A percentile compares a stretch with the other conserved stretches of the same genome.
These are phyloP conservation scores for Amniataba percoides DNA, from an alignment of 2,797 vertebrate species.

Conservation along the genomic window DNA sequence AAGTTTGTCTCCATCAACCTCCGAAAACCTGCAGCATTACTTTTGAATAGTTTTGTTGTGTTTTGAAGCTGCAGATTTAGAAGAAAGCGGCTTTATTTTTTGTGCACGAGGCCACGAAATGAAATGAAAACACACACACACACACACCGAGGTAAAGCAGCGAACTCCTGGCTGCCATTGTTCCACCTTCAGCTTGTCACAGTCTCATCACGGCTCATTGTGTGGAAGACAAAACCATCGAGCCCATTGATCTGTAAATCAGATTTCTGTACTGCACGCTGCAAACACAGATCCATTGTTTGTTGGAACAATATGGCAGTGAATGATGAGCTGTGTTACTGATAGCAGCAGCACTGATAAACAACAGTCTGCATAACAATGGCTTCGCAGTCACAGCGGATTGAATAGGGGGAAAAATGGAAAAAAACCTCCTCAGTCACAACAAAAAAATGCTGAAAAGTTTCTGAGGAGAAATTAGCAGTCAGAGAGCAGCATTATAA, in stretches of 20 bases:
- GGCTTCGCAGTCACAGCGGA: conserved; percentile 36
- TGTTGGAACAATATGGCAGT: conserved; percentile 70
- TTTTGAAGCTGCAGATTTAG: conserved; percentile 17
- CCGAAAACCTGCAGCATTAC: not conserved
- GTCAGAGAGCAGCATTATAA: conserved; percentile 70
- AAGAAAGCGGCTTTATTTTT: conserved; percentile 33
- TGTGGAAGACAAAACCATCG: conserved; percentile 62
- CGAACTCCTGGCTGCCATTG: conserved; percentile 51
- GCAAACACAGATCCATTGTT: conserved; percentile 72
- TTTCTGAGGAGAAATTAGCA: conserved; percentile 65
- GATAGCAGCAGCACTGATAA: conserved; percentile 72
- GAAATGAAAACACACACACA: conserved; percentile 1
- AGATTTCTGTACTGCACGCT: conserved; percentile 59
- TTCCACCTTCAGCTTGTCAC: conserved; percentile 60
- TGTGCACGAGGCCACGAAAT: conserved; percentile 17
- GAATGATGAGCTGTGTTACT: conserved; percentile 75
- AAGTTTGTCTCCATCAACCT: conserved; percentile 1
- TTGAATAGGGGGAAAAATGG: not conserved
- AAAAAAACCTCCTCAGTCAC: conserved; percentile 3
- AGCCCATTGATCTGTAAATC: conserved; percentile 67
- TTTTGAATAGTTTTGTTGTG: conserved; percentile 17
- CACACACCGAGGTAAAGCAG: conserved; percentile 28
- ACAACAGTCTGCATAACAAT: conserved; percentile 75
- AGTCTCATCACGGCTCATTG: conserved; percentile 70
- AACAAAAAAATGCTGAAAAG: conserved; percentile 27